Base-by-base conservation (phyloP, 2,113 vertebrate species). In the Eretmochelys imbricata region DNA sequence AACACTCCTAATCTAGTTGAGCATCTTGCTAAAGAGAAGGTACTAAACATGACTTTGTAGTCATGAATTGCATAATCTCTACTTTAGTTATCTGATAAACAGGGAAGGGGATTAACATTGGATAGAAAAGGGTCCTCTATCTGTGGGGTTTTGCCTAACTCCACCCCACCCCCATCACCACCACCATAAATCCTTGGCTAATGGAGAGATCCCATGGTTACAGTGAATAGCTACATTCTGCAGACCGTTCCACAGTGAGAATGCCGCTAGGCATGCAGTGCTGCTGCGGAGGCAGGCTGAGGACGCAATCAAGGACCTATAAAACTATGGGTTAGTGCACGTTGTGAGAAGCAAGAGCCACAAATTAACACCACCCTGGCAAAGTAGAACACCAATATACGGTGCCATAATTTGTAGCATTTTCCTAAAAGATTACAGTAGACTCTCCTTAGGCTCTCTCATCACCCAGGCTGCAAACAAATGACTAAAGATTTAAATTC, bases 21-120 rank as follows among this genome's bases (percentile, higher is more conserved):
- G 94, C 93, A 96, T 91, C 94, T 94, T 29, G 51, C 90, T 75
- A 75, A 93, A 80, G 90, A 94, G 48, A 87, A 81, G 88, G 76
- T 78, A 80, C 93, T 82, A 94, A 96, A 89, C 95, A 89, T 86
- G 95, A 96, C 88, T 96, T 94, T 95, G 96, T 95, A 98, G 98
- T 94, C 97, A 83, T 95, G 92, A 94, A 82, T 57, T 78, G 96
- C 95, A 95, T 97, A 98, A 98, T 98, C 98, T 97, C 72, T 57
- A 89, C 96, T 97, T 96, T 96, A 91, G 98, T 97, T 94, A 98
- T 98, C 96, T 91, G 97, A 98, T 98, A 95, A 98, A 92, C 5
- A 92, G 91, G 96, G 88, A 14, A 38, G 31, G 91, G 97, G 96
- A 96, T 98, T 98, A 98, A 85, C 91, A 53, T 4, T 17, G 86